Conservation (phyloP, 1,140 invertebrate species). For the Drosophila micromelanica region DNA sequence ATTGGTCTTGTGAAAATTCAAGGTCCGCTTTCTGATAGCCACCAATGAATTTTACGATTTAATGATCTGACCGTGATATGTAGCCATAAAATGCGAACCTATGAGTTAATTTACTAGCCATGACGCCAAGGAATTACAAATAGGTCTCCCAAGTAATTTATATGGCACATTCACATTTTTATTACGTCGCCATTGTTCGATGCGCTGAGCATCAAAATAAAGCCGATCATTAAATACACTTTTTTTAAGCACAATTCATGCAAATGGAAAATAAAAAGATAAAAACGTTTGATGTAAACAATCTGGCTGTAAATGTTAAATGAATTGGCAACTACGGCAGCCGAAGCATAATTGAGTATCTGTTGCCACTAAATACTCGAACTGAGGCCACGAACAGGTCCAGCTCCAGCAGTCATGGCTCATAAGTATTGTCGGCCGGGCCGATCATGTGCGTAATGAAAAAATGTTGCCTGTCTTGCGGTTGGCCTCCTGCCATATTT, state of each 20-base stretch:
- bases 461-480: slow-evolving; percentile 44
- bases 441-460: slow-evolving; percentile 42
- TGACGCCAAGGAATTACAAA: slow-evolving; percentile 29
- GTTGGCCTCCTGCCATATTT: slow-evolving; percentile 61
- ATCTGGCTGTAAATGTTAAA: slow-evolving; percentile 24
- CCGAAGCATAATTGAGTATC: slow-evolving; percentile 44
- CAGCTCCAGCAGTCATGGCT: neutral
- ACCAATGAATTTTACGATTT: neutral
- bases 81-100: slow-evolving; percentile 17
- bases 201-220: slow-evolving; percentile 19
- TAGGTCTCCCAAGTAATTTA: slow-evolving; percentile 35
- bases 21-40: slow-evolving; percentile 12
- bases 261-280: slow-evolving; percentile 17
- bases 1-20: neutral
- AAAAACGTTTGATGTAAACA: slow-evolving; percentile 20
- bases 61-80: slow-evolving; percentile 8
- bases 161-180: slow-evolving; percentile 42
- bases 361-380: slow-evolving; percentile 32
- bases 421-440: slow-evolving; percentile 25
- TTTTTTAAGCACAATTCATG: slow-evolving; percentile 27
- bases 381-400: slow-evolving; percentile 30
- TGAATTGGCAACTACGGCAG: slow-evolving; percentile 10
- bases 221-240: slow-evolving; percentile 39
- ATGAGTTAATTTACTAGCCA: slow-evolving; percentile 27
- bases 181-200: slow-evolving; percentile 16